Base-by-base conservation (phyloP, 2,888 invertebrate genomes). In the Catocala sponsa region DNA sequence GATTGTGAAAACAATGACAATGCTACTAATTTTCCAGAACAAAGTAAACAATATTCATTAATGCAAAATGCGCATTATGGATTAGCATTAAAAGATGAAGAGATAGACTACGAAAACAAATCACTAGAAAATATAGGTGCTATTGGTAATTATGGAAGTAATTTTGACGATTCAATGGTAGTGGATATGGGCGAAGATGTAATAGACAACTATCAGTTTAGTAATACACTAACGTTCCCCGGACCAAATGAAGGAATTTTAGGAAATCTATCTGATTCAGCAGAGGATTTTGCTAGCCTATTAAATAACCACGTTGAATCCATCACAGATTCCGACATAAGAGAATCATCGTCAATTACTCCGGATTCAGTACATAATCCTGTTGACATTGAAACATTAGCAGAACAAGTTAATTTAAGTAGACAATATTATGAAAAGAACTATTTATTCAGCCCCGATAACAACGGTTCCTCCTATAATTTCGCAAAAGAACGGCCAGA, bases 61-160 rank as follows among this genome's bases (percentile, higher is more conserved):
- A 95, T 97, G 84, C 97, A 97, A 87, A 98, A 97, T 87, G 97
- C 98, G 71, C 97, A 97, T 11, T 98, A 98, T 79, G 97, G 98
- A 47, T 90, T 97, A 81, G 95, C 97, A 60, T 93, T 98, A 68
- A 97, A 98, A 90, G 97, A 98, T 82, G 97, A 97, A 84, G 96
- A 97, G 63, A 97, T 97, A 79, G 97, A 97, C 64, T 97, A 97
- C 86, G 97, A 97, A 79, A 95, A 95, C 38, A 97, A 97, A 91
- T 94, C 63, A n/a, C 35, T 97, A 70, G 97, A 97, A 82, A 97
- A 97, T 80, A 95, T 96, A 86, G 95, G 95, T 73, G 87, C 91
- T 50, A 92, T 95, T 65, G 96, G 96, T 63, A 92, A 96, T 65
- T 92, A 96, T 74, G 95, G 95, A 44, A 95, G 95, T 44, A 95